Conservation (phyloP, 2,113 vertebrate genomes). For the Varanus salvator region DNA sequence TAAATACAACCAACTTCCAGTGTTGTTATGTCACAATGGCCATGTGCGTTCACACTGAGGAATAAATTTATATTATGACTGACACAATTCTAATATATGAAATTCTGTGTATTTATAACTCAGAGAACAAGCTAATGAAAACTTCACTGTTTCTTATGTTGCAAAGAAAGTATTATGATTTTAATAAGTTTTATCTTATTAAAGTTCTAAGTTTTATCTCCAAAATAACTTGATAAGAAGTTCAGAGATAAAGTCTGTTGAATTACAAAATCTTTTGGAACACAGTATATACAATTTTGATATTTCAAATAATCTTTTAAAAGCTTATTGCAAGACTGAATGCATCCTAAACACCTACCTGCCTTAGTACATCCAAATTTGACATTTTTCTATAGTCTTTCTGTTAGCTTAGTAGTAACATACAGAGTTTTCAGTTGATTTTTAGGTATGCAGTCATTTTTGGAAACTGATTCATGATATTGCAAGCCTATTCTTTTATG, state of each 20-base stretch:
- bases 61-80: neutral
- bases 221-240: slow-evolving; percentile 57
- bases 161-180: slow-evolving; percentile 24
- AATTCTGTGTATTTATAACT: neutral
- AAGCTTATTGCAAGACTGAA: slow-evolving; percentile 30
- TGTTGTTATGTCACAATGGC: neutral
- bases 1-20: neutral
- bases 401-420: slow-evolving; percentile 46
- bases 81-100: neutral
- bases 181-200: slow-evolving; percentile 46
- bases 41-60: neutral
- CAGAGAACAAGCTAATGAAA: neutral
- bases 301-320: slow-evolving; percentile 60
- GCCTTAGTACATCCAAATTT: neutral
- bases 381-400: neutral
- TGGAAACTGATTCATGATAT: slow-evolving; percentile 69
- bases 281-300: slow-evolving; percentile 50
- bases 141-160: slow-evolving; percentile 24
- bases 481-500: slow-evolving; percentile 77
- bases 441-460: slow-evolving; percentile 59
- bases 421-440: slow-evolving; percentile 38
- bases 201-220: slow-evolving; percentile 8
- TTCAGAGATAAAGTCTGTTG: slow-evolving; percentile 64
- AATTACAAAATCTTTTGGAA: slow-evolving; percentile 46
- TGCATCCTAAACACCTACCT: neutral